Conservation (phyloP, 2,888 invertebrate genomes). For the Eremobia ochroleuca region DNA sequence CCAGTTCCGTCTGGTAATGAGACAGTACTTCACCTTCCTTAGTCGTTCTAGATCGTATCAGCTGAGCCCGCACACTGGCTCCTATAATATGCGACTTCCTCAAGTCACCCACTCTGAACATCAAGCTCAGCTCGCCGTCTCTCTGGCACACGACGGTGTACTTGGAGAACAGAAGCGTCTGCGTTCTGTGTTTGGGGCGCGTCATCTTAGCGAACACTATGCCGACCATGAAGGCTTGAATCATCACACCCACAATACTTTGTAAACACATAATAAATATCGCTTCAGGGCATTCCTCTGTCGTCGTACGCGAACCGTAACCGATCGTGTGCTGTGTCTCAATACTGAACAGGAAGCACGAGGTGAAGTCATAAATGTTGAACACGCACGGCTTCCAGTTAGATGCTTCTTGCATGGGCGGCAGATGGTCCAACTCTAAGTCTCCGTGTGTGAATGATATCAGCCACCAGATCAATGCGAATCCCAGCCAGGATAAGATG, state of each 20-base stretch:
- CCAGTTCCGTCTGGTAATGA: slow-evolving; percentile 95
- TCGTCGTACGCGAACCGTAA: slow-evolving; percentile 96
- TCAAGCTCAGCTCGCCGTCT: slow-evolving; percentile 95
- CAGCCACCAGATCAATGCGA: slow-evolving; percentile 97
- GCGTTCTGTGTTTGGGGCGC: slow-evolving; percentile 97
- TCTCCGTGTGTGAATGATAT: slow-evolving; percentile 97
- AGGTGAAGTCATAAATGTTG: slow-evolving; percentile 95
- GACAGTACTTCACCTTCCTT: slow-evolving; percentile 96
- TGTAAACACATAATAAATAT: slow-evolving; percentile 97
- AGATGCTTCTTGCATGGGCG: slow-evolving; percentile 86
- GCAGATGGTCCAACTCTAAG: slow-evolving; percentile 92
- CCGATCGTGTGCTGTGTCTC: slow-evolving; percentile 98
- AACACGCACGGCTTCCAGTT: slow-evolving; percentile 95
- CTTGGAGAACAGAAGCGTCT: slow-evolving; percentile 96
- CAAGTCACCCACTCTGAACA: slow-evolving; percentile 98
- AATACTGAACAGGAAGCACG: slow-evolving; percentile 97
- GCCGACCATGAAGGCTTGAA: slow-evolving; percentile 95
- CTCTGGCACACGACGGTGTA: slow-evolving; percentile 96
- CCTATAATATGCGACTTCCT: slow-evolving; percentile 97
- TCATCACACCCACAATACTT: slow-evolving; percentile 96
- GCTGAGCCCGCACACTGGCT: slow-evolving; percentile 95
- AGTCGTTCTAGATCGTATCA: slow-evolving; percentile 95
- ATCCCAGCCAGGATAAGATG: slow-evolving; percentile 96
- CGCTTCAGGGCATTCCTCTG: slow-evolving; percentile 97
- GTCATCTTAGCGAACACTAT: slow-evolving; percentile 98